These are phyloP conservation scores for Grammomys surdaster DNA, from an alignment of 2,113 vertebrate genomes.

Conservation along the genomic window DNA sequence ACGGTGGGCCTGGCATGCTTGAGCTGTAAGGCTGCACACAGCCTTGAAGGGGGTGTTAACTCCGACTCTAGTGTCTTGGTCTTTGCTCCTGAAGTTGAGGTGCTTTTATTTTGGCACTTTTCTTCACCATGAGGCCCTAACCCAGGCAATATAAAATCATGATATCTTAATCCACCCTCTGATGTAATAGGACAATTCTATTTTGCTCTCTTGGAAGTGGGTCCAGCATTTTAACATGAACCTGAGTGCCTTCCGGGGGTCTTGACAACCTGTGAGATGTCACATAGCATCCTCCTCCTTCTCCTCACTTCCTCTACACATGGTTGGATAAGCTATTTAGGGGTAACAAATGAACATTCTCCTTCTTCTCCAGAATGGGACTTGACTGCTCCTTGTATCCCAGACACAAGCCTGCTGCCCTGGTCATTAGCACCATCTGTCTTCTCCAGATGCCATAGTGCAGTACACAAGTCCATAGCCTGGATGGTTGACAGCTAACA, in stretches of 20 bases:
- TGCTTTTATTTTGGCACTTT: conserved; percentile 16
- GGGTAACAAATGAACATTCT: background rate
- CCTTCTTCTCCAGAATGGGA: background rate
- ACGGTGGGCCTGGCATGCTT: background rate
- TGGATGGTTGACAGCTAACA: background rate
- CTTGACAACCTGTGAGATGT: background rate
- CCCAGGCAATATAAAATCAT: background rate
- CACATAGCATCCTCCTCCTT: no score
- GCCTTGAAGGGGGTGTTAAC: conserved; percentile 61
- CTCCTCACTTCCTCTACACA: rapidly evolving
- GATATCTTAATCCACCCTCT: background rate
- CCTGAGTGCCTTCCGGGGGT: background rate
- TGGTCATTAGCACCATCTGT: background rate
- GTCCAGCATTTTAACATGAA: background rate
- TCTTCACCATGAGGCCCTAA: background rate
- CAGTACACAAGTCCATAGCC: background rate
- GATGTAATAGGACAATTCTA: background rate
- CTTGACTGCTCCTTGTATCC: background rate
- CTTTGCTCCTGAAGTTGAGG: conserved; percentile 1
- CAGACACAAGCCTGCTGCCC: background rate
- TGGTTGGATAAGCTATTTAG: background rate
- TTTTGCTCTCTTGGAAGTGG: background rate
- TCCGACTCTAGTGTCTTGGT: background rate
- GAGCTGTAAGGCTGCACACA: background rate
- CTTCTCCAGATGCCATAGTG: background rate